A percentile compares a stretch with the other conserved stretches of the same genome.
These are phyloP conservation scores for Antechinus stuartii DNA, from an alignment of 2,113 vertebrate genomes.

Conservation along the genomic window DNA sequence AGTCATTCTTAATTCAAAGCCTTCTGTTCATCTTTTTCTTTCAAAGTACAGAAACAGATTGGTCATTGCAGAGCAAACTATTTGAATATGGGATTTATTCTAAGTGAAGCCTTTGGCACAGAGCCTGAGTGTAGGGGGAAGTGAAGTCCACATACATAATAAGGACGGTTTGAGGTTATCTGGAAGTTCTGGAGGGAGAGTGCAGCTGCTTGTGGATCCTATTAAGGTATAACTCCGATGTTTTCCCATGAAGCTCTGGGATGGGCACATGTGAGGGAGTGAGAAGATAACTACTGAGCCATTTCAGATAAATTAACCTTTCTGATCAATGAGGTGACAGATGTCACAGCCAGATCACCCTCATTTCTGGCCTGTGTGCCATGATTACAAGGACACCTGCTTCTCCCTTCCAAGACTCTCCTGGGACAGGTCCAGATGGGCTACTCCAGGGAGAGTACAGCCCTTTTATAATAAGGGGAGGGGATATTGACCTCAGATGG, in stretches of 20 bases:
- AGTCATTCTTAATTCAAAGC: background rate
- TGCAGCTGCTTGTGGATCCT: background rate
- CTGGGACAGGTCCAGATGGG: background rate
- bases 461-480: background rate
- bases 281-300: background rate
- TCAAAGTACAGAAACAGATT: slow-evolving; percentile 1
- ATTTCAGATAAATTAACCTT: background rate
- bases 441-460: background rate
- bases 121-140: background rate
- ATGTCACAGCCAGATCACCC: background rate
- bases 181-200: too few species aligned
- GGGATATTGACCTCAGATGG: background rate
- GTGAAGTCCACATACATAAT: background rate
- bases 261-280: background rate
- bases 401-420: background rate
- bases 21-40: background rate
- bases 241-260: background rate
- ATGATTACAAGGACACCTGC: too few species aligned
- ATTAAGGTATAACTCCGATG: background rate
- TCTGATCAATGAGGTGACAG: background rate
- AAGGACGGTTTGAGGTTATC: background rate
- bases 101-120: slow-evolving; percentile 17
- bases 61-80: background rate
- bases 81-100: background rate
- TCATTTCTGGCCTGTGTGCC: background rate